These are phyloP conservation scores for Apeira syringaria DNA, from an alignment of 2,888 invertebrate genomes.

Conservation along the genomic window DNA sequence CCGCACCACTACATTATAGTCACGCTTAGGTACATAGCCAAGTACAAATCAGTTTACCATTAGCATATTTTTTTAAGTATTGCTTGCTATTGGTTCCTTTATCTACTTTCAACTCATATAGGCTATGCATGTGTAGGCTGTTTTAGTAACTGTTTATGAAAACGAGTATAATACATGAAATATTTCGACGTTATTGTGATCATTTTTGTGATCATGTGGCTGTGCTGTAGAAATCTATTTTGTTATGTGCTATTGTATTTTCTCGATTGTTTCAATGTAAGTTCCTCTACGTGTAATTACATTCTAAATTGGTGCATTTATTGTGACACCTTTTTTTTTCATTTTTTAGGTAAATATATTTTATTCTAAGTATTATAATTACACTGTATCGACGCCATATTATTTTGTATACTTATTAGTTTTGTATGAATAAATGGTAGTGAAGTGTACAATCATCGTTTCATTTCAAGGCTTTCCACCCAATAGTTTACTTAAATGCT, in stretches of 20 bases:
- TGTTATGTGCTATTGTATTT: constrained; percentile 11
- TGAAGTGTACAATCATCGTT: constrained; percentile 2
- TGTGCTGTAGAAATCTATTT: constrained; percentile 19
- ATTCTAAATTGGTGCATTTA: constrained; percentile 11
- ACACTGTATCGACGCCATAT: constrained; percentile 15
- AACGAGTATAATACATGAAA: too few relatives aligned
- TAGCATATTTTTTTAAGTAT: neutral
- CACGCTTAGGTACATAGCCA: too few relatives aligned
- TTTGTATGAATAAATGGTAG: constrained; percentile 6
- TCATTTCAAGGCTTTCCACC: too few relatives aligned
- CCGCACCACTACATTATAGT: too few relatives aligned
- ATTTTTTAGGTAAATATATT: neutral
- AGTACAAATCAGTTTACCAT: too few relatives aligned
- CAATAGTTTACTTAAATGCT: too few relatives aligned
- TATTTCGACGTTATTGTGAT: constrained; percentile 1
- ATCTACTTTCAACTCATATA: too few relatives aligned
- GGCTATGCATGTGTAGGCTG: too few relatives aligned
- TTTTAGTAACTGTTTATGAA: too few relatives aligned
- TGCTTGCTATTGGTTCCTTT: neutral
- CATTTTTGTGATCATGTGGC: constrained; percentile 22
- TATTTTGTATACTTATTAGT: constrained; percentile 5
- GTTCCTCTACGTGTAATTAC: constrained; percentile 9
- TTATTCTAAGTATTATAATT: neutral
- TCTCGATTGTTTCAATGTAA: constrained; percentile 1
- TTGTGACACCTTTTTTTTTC: too few relatives aligned